Base-by-base conservation (phyloP, 1,140 invertebrate species). In the Pentalonia nigronervosa region DNA sequence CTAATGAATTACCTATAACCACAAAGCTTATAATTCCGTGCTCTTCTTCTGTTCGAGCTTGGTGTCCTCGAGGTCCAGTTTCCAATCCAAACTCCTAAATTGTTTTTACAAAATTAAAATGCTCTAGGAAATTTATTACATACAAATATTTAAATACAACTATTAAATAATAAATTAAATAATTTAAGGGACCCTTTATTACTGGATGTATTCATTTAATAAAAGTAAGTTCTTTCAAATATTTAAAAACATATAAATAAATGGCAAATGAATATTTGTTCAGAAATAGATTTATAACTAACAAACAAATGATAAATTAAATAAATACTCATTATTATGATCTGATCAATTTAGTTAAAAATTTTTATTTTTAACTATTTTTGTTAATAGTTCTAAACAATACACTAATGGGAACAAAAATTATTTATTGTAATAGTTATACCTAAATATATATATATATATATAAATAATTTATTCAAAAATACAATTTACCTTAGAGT, bases 11-110 rank as follows among this genome's bases (percentile, higher is more conserved):
- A 1, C 98, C 98, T 91, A 99, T 97, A 1, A 99, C 97, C 94
- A 99, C 98, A 95, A 99, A 99, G 95, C 98, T 97, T 30, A 99
- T 99, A 36, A 98, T 96, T 88, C 98, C 98, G 93, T 97, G 96
- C 88, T 97, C 97, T 95, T 99, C 99, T 95, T 99, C 98, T 25
- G 97, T 96, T 95, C 99, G 98, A 0, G 99, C 98, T 21, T 97
- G 97, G 95, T 99, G 98, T 95, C 99, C 98, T 88, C 98, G 96
- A 0, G 98, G 97, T 7, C 97, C 97, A 95, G 98, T 97, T 86
- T 98, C 98, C 93, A 97, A 97, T 94, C 98, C 98, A 3, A 98
- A 95, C 2, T 97, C 96, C 95, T 96, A 91, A 89, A 94, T 81
- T 48, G n/a, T n/a, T 48, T n/a, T 11, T 36, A 48, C 0, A 23